Evolutionary conservation across 2,797 vertebrate species (phyloP), one percentile per base, ranked within the genome.

Genomic region (Pelobates cultripes): DNA sequence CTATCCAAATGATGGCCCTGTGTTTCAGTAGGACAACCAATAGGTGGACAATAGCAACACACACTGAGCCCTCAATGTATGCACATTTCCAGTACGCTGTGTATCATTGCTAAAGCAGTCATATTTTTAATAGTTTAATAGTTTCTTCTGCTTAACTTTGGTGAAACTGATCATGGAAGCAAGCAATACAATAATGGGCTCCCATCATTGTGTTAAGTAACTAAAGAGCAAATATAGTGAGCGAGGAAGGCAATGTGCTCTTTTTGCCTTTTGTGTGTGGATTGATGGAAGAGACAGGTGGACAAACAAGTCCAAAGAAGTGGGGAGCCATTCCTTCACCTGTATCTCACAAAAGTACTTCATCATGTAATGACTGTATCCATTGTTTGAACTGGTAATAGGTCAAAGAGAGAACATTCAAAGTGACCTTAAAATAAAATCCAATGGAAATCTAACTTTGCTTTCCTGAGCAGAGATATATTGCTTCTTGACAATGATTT

Each of bases 231-330:
- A 73, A 84, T 79, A 84, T 73, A 84, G 3, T 40, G 61, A 76
- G 45, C 41, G 53, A 75, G 61, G 67, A 84, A 70, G 61, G 75
- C 5, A 51, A 45, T 43, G 61, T 47, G 17, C 40, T 66, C 40
- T 76, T 72, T 79, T 83, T 83, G 53, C 77, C 75, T 75, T 28
- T 84, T 84, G 82, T 84, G 12, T 28, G 64, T 68, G 51, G 68
- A 60, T 72, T 80, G 77, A 84, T 80, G 77, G 77, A 76, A 53
- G 44, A 80, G 85, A 85, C 86, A 86, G 86, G 85, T 84, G 85
- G 17, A 4, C 84, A 84, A 85, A 82, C 84, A 86, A 79, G 66
- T 82, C 81, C 78, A 2, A 28, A 28, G 28, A 28, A 28, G 28
- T 28, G 28, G 28, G 28, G 28, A 28, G 28, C 28, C 28, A 28